Conservation (phyloP, 1,140 invertebrate genomes). For the Eubasilissa regina region DNA sequence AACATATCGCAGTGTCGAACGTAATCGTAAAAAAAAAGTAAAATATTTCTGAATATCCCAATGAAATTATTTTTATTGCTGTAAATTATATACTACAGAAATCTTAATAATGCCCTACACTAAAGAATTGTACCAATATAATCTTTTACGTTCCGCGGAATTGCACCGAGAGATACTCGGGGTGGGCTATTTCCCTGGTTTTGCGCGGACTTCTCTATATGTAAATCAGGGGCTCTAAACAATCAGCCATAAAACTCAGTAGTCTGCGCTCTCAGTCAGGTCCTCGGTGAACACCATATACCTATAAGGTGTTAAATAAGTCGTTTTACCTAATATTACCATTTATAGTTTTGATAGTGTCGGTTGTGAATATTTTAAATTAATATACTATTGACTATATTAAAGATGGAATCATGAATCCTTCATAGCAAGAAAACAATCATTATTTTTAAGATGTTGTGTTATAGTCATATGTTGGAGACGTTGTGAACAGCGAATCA, state of each 20-base stretch:
- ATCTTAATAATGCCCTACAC: neutral
- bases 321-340: neutral
- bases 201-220: neutral
- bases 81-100: too few relatives aligned
- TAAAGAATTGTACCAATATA: neutral
- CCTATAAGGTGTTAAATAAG: neutral
- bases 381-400: neutral
- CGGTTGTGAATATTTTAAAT: neutral
- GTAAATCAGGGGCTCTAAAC: neutral
- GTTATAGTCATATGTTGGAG: too few relatives aligned
- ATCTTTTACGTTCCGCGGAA: neutral
- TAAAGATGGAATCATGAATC: neutral
- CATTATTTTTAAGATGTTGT: too few relatives aligned
- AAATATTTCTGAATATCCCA: too few relatives aligned
- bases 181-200: neutral
- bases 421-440: too few relatives aligned
- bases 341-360: neutral
- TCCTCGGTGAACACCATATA: neutral
- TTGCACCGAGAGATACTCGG: neutral
- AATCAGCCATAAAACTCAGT: constrained; percentile 25
- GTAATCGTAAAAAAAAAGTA: too few relatives aligned
- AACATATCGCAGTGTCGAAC: too few relatives aligned
- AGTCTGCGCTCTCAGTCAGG: neutral
- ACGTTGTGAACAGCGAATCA: too few relatives aligned
- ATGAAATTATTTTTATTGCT: too few relatives aligned